Conservation (phyloP, 2,113 vertebrate genomes). For the Pygoscelis antarcticus region DNA sequence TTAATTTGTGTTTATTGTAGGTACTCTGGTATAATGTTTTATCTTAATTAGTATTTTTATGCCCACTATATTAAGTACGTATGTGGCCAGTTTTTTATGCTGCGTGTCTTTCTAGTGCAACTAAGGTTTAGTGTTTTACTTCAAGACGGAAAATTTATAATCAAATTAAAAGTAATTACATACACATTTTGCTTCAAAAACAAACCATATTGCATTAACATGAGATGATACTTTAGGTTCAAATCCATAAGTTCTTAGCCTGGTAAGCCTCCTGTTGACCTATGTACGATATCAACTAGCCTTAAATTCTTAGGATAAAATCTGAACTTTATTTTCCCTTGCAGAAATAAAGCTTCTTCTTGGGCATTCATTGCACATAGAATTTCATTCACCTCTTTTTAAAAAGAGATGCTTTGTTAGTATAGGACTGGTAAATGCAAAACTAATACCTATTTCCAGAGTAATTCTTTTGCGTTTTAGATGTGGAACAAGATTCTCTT, state of each 20-base stretch:
- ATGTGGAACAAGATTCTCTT: neutral
- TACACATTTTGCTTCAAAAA: neutral
- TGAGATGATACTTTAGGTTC: neutral
- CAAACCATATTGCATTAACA: neutral
- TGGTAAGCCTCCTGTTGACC: neutral
- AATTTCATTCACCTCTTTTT: neutral
- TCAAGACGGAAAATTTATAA: constrained; percentile 54
- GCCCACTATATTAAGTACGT: constrained; percentile 61
- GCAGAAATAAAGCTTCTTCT: neutral
- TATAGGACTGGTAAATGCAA: neutral
- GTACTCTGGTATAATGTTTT: constrained; percentile 66
- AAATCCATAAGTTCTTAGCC: neutral
- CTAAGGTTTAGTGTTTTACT: constrained; percentile 59
- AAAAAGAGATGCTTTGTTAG: neutral
- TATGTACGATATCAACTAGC: neutral
- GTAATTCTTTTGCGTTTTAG: neutral
- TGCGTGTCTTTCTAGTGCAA: constrained; percentile 34
- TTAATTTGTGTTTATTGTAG: constrained; percentile 75
- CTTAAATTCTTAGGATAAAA: constrained; percentile 1
- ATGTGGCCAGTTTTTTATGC: constrained; percentile 59
- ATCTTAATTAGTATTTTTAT: constrained; percentile 80
- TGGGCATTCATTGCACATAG: neutral
- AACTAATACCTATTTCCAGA: neutral
- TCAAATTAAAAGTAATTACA: constrained; percentile 71
- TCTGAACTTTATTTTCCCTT: neutral